Conservation (phyloP, 2,888 invertebrate genomes). For the Carcina quercana region DNA sequence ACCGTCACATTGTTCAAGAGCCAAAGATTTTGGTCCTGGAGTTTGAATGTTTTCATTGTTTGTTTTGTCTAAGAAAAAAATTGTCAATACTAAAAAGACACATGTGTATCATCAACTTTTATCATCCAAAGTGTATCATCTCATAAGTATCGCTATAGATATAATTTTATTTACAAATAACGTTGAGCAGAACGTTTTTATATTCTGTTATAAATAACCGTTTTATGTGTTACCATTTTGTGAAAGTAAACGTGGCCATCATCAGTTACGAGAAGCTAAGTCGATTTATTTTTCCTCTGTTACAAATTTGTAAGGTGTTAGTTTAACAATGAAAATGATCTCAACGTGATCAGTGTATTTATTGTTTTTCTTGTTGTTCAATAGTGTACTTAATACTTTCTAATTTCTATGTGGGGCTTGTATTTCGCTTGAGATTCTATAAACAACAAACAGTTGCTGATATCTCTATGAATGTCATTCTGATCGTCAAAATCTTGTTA, state of each 20-base stretch:
- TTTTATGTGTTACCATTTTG: slow-evolving; percentile 58
- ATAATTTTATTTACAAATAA: slow-evolving; percentile 25
- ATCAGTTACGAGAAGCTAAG: slow-evolving; percentile 49
- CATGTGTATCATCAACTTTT: slow-evolving; percentile 7
- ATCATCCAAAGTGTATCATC: slow-evolving; percentile 12
- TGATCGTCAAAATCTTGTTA: no score
- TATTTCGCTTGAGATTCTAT: neutral
- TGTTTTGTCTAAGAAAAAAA: slow-evolving; percentile 10
- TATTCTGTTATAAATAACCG: slow-evolving; percentile 41
- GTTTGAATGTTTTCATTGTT: slow-evolving; percentile 16
- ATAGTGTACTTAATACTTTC: slow-evolving; percentile 61
- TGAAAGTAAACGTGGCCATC: slow-evolving; percentile 54
- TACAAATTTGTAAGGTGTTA: slow-evolving; percentile 58
- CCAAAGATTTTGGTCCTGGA: slow-evolving; percentile 55
- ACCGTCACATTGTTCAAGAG: slow-evolving; percentile 44
- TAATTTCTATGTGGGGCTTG: slow-evolving; percentile 8
- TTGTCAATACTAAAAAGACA: slow-evolving; percentile 7
- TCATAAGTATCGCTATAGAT: slow-evolving; percentile 27
- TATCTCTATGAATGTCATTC: no score
- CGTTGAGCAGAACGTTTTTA: slow-evolving; percentile 28
- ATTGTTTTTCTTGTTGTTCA: slow-evolving; percentile 64
- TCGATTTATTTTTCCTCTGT: slow-evolving; percentile 38
- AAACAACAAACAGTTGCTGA: neutral
- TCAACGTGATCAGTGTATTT: slow-evolving; percentile 73
- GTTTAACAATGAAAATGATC: slow-evolving; percentile 62